These are phyloP conservation scores for Probaryconus sp. DNA, from an alignment of 1,140 invertebrate genomes.

Conservation along the genomic window DNA sequence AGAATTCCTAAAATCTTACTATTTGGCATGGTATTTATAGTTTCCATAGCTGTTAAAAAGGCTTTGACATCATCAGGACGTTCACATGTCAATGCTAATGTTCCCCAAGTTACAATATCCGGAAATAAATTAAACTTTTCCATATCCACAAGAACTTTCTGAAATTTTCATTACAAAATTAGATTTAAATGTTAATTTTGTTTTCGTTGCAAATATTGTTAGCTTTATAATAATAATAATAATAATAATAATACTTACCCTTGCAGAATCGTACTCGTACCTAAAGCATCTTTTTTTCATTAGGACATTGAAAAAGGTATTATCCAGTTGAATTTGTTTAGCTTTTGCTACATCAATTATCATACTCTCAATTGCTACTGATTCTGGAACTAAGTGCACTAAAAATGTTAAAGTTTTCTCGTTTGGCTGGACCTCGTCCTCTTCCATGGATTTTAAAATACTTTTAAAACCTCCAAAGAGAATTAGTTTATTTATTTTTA, in stretches of 20 bases:
- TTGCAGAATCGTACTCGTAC: slow-evolving; percentile 82
- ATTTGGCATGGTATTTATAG: slow-evolving; percentile 83
- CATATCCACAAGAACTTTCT: slow-evolving; percentile 83
- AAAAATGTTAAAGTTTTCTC: slow-evolving; percentile 89
- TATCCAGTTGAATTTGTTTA: slow-evolving; percentile 81
- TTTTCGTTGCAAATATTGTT: neutral
- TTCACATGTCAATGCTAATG: slow-evolving; percentile 87
- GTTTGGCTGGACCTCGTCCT: slow-evolving; percentile 83
- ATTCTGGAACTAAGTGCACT: slow-evolving; percentile 84
- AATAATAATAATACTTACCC: slow-evolving; percentile 78
- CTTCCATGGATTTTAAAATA: slow-evolving; percentile 86
- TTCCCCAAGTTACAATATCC: slow-evolving; percentile 91
- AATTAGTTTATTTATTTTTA: slow-evolving; percentile 82
- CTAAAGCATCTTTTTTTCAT: slow-evolving; percentile 87
- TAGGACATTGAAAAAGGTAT: slow-evolving; percentile 91
- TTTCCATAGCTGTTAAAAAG: slow-evolving; percentile 85
- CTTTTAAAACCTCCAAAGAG: slow-evolving; percentile 88
- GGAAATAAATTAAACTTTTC: slow-evolving; percentile 80
- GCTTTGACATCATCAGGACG: slow-evolving; percentile 80
- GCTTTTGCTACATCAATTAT: slow-evolving; percentile 79
- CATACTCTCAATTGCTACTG: slow-evolving; percentile 81
- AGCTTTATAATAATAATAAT: no score
- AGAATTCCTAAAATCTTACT: slow-evolving; percentile 85
- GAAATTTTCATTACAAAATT: slow-evolving; percentile 67
- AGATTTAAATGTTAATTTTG: slow-evolving; percentile 16